phyloP scores from a whole-genome alignment of 2,113 vertebrate genomes.

The Ellobius talpinus region DNA sequence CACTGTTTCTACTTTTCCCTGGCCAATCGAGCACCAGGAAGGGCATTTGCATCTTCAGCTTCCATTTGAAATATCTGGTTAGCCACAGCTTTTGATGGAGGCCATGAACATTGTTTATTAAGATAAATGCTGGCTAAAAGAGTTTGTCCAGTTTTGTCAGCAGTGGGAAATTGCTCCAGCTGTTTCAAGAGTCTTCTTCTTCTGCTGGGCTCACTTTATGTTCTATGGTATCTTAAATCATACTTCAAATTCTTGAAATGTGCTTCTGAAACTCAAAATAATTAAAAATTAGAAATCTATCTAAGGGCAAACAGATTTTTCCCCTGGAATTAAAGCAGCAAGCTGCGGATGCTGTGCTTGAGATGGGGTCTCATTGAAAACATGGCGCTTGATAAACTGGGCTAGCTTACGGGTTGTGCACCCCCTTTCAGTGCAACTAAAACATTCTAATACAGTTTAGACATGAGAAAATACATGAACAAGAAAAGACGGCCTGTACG shows the following conservation, averaged over 20 bases:
- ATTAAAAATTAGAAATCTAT: neutral
- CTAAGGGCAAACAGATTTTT: neutral
- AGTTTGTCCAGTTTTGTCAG: neutral
- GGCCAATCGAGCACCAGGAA: neutral
- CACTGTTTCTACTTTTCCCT: neutral
- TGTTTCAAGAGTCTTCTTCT: neutral
- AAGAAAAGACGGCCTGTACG: neutral
- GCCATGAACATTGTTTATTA: neutral
- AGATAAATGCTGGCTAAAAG: slow-evolving; percentile 9
- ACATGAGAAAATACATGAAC: neutral
- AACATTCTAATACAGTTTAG: neutral
- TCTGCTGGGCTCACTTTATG: neutral
- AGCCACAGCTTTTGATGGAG: neutral
- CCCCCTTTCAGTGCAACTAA: neutral
- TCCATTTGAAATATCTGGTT: slow-evolving; percentile 14
- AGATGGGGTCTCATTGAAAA: slow-evolving; percentile 31
- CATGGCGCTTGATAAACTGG: neutral
- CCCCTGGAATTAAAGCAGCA: neutral
- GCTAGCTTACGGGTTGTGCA: neutral
- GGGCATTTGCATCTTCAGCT: neutral
- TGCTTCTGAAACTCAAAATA: neutral
- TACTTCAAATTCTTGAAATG: slow-evolving; percentile 40
- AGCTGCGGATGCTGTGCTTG: neutral
- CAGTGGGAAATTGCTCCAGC: neutral
- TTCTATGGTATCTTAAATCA: neutral